Evolutionary conservation across 2,113 vertebrate genomes (phyloP), one percentile per base, ranked within the genome.

Genomic region (Anguilla japonica): DNA sequence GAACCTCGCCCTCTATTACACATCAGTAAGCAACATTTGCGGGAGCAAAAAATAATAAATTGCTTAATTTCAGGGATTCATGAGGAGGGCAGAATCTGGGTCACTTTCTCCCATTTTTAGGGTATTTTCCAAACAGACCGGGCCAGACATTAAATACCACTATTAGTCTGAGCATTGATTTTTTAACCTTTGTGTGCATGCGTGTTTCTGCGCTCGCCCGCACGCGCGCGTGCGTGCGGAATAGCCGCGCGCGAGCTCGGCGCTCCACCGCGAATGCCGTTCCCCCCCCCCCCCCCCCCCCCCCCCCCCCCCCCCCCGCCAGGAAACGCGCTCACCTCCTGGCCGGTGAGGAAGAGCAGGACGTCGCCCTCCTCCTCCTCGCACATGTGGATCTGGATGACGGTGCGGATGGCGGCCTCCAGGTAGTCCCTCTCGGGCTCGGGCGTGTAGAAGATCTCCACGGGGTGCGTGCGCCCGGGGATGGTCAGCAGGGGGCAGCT

Each of bases 361-460:
- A 97, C 93, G 85, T 99, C 98, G 57, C 98, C 98, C 89, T 98
- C 98, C 3, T 98, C 98, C 56, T 96, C 97, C 93, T 99, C 98
- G 88, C 98, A 99, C 98, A 99, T 99, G 87, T 99, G 98, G 92
- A 99, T 97, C 82, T 99, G 98, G 85, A 99, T 98, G 79, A 99
- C 98, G 1, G 98, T 99, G 89, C 98, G 96, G 90, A 99, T 99
- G 84, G 98, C 97, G 14, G 98, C 98, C 94, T 99, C 98, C 84
- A 99, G 96, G 93, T 98, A 99, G 94, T 99, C 98, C 63, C 98
- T 95, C 93, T 98, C 98, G 0, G 98, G 98, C 90, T 99, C 97
- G 1, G 98, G 97, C 41, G 98, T 99, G 94, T 99, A 99, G 93
- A 99, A 98, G 89, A 99, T 99, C 95, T 99, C 98, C 92, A 99